These are phyloP conservation scores for Dryomyza anilis DNA, from an alignment of 2,888 invertebrate species.

Conservation along the genomic window DNA sequence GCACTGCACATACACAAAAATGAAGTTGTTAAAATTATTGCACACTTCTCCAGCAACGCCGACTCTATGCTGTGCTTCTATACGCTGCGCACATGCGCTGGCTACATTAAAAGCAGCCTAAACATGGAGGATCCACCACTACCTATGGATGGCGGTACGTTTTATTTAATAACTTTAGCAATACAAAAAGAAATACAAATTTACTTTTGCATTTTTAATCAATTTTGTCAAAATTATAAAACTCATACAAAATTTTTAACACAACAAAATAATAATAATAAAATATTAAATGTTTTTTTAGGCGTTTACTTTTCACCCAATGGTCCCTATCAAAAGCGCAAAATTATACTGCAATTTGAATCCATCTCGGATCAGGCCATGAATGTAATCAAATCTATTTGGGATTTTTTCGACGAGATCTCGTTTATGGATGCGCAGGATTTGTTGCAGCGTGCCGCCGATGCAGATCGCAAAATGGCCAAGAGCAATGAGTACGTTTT, in stretches of 20 bases:
- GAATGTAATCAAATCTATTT: conserved; percentile 69
- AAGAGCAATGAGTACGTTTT: conserved; percentile 41
- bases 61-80: conserved; percentile 80
- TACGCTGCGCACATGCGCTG: conserved; percentile 71
- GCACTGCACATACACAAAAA: conserved; percentile 71
- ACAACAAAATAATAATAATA: not conserved
- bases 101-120: conserved; percentile 71
- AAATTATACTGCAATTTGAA: conserved; percentile 79
- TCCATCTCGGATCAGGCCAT: conserved; percentile 71
- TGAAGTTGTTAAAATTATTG: conserved; percentile 76
- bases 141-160: conserved; percentile 43
- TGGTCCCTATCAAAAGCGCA: conserved; percentile 52
- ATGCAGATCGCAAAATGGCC: conserved; percentile 49
- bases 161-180: not conserved
- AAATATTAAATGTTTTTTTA: conserved; percentile 22
- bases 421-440: conserved; percentile 79
- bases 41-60: conserved; percentile 76
- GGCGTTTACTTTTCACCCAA: conserved; percentile 40
- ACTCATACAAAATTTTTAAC: not conserved
- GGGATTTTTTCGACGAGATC: conserved; percentile 72
- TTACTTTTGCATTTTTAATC: not conserved
- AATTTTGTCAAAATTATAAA: not conserved
- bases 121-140: conserved; percentile 65
- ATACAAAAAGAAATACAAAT: not conserved
- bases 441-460: conserved; percentile 72